Evolutionary conservation across 1,140 invertebrate genomes (phyloP).

Genomic region (Babylonia areolata): DNA sequence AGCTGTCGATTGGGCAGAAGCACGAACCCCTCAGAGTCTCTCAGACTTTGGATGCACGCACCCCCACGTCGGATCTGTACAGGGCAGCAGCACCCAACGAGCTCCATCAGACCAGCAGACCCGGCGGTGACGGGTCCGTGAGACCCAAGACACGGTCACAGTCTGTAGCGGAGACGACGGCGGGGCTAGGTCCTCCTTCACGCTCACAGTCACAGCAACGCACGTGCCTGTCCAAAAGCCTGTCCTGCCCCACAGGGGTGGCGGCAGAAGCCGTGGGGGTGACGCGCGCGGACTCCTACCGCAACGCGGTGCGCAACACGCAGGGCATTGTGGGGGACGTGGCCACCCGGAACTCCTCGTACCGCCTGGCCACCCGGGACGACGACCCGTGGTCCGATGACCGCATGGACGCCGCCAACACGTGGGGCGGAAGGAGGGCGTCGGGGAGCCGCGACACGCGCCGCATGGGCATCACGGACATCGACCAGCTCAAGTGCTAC

Average conservation of each 20-base stretch:
- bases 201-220: background rate
- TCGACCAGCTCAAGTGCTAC: conserved; percentile 63
- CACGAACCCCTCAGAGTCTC: conserved; percentile 18
- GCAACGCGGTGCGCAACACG: conserved; percentile 66
- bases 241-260: conserved; percentile 33
- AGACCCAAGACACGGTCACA: background rate
- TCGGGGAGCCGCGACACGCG: conserved; percentile 57
- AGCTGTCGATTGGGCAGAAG: conserved; percentile 24
- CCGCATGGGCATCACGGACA: conserved; percentile 70
- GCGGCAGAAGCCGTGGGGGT: conserved; percentile 35
- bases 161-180: conserved; percentile 20
- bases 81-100: conserved; percentile 54
- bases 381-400: conserved; percentile 41
- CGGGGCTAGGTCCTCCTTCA: too few relatives aligned
- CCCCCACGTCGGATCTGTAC: conserved; percentile 60
- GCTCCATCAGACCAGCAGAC: background rate
- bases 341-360: conserved; percentile 59
- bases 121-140: background rate
- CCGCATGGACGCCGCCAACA: conserved; percentile 57
- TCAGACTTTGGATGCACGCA: background rate
- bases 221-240: conserved; percentile 14
- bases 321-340: conserved; percentile 53
- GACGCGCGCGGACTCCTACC: conserved; percentile 66
- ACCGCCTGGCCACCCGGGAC: conserved; percentile 61
- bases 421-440: conserved; percentile 40